phyloP scores from a whole-genome alignment of 2,797 vertebrate genomes.

The Gymnopithys bicolor region DNA sequence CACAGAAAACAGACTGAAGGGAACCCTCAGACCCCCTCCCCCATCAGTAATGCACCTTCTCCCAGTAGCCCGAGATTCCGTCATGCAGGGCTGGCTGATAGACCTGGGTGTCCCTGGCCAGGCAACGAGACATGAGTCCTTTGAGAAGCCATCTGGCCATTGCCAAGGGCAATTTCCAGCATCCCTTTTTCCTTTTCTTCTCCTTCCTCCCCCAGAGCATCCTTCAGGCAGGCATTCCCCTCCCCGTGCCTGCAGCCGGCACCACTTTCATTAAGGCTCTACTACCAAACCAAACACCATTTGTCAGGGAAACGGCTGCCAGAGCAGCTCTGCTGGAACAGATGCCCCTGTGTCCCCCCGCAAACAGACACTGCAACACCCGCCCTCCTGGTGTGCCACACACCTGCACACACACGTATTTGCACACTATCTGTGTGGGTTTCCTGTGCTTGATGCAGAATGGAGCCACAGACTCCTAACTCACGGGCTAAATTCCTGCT shows the following conservation, averaged over 20 bases:
- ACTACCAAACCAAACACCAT: slow-evolving; percentile 15
- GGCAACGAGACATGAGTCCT: accelerated
- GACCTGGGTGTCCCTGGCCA: neutral
- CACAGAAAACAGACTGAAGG: neutral
- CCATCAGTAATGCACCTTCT: neutral
- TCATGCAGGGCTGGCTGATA: accelerated
- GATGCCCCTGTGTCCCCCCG: neutral
- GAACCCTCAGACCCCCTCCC: neutral
- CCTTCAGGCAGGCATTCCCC: neutral
- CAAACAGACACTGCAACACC: neutral
- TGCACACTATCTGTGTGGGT: accelerated
- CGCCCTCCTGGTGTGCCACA: accelerated
- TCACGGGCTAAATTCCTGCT: neutral
- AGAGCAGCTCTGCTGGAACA: slow-evolving; percentile 1
- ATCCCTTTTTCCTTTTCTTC: neutral
- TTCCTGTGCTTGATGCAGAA: accelerated
- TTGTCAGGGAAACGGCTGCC: slow-evolving; percentile 24
- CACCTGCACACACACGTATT: neutral
- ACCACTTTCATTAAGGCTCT: neutral
- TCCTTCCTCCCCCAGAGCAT: neutral
- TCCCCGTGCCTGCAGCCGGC: neutral
- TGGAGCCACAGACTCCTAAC: neutral
- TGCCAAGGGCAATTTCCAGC: accelerated
- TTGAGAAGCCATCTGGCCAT: neutral
- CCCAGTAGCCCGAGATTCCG: accelerated